These are phyloP conservation scores for Pongo abelii DNA, from an alignment of 2,113 vertebrate genomes.

Conservation along the genomic window DNA sequence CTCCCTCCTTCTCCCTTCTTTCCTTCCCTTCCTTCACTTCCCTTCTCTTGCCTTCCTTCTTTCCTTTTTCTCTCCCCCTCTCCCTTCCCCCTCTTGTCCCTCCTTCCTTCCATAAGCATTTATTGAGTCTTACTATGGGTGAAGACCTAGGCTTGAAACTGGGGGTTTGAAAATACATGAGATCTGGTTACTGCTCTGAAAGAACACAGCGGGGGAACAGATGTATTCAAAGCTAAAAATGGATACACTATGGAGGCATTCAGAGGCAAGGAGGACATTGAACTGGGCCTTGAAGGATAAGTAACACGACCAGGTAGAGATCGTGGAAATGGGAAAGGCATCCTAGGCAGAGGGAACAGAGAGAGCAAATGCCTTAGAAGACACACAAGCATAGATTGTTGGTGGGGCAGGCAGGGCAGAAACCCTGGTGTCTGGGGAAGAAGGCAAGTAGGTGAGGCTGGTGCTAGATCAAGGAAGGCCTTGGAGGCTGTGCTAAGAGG, in stretches of 20 bases:
- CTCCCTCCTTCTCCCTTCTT: too few species aligned
- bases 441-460: neutral
- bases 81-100: neutral
- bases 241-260: neutral
- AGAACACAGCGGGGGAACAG: neutral
- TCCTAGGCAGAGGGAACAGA: neutral
- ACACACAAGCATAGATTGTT: rapidly evolving
- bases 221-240: neutral
- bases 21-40: neutral
- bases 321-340: neutral
- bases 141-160: neutral
- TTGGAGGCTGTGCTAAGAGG: neutral
- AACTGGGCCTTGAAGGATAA: neutral
- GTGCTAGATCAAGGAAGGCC: neutral
- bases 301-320: neutral
- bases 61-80: neutral
- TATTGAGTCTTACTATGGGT: neutral
- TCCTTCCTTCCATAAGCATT: neutral
- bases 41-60: neutral
- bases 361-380: neutral
- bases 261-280: neutral
- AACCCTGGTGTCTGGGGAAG: neutral
- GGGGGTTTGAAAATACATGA: neutral
- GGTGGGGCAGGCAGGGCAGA: too few species aligned
- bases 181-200: neutral